Conservation (phyloP, 2,888 invertebrate genomes). For the Lepidochrysops patricia region DNA sequence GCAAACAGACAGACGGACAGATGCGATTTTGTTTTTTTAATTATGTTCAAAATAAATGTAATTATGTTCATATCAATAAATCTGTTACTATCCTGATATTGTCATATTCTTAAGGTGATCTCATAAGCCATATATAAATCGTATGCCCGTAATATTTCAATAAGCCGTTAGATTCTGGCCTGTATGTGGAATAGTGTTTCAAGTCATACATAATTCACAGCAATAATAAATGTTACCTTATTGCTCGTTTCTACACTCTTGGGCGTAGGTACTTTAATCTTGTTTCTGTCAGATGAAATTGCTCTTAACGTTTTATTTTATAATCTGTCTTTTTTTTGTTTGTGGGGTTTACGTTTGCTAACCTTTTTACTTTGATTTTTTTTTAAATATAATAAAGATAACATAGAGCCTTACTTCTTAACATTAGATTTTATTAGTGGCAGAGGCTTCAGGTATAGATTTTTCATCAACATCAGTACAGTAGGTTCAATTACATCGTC, state of each 20-base stretch:
- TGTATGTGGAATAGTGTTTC: not conserved
- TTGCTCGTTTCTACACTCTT: not conserved
- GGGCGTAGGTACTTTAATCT: not conserved
- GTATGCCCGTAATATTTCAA: not conserved
- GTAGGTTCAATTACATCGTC: no score
- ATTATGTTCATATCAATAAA: not conserved
- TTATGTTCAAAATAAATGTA: no score
- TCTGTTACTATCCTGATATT: not conserved
- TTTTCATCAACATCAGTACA: no score
- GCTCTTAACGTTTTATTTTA: not conserved
- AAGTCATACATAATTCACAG: not conserved
- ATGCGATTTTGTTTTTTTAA: no score
- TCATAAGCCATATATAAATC: not conserved
- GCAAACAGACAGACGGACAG: no score
- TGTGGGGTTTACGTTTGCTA: not conserved
- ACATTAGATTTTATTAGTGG: no score
- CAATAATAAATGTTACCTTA: conserved; percentile 6
- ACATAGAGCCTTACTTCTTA: no score
- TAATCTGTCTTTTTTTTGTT: not conserved
- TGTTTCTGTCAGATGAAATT: not conserved
- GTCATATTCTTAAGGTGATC: not conserved
- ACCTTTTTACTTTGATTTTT: not conserved
- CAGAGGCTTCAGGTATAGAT: no score
- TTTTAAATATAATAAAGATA: not conserved
- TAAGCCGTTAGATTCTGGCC: not conserved